phyloP scores from a whole-genome alignment of 2,113 vertebrate species.

The Neopipo cinnamomea region DNA sequence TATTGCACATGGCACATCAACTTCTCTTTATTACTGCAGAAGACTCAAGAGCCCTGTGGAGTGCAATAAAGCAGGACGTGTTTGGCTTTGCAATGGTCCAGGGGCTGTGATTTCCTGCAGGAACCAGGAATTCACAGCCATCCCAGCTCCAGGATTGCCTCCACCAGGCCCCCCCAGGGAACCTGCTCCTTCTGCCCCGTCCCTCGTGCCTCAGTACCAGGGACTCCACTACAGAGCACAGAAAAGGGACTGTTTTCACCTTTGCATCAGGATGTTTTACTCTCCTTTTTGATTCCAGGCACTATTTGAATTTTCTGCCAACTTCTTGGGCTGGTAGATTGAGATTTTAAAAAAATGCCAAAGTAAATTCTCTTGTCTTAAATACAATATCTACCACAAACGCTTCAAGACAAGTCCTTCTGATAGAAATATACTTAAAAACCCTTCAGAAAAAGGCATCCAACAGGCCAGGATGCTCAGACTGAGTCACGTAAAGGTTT shows the following conservation, averaged over 20 bases:
- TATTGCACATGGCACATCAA: constrained; percentile 64
- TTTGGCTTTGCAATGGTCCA: constrained; percentile 51
- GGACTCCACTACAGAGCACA: background rate
- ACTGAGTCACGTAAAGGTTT: background rate
- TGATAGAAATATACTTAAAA: background rate
- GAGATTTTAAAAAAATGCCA: background rate
- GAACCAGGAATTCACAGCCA: background rate
- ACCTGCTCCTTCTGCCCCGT: background rate
- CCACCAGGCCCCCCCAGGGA: background rate
- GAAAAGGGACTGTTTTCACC: background rate
- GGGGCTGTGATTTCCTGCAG: constrained; percentile 47
- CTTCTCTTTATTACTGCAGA: constrained; percentile 73
- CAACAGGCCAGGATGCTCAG: background rate
- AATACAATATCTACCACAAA: fast-evolving
- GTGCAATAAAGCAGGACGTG: constrained; percentile 59
- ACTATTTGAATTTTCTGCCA: background rate
- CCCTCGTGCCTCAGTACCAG: background rate
- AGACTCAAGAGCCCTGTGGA: constrained; percentile 66
- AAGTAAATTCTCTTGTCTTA: background rate
- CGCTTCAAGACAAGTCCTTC: background rate
- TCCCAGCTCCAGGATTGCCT: constrained; percentile 21
- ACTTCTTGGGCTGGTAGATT: background rate
- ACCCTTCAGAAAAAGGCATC: background rate
- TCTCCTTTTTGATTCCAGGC: background rate
- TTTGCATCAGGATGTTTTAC: background rate